These are phyloP conservation scores for Hexactinellida sp. DNA, from an alignment of 37 sponge, comb jelly and placozoan genomes.

Conservation along the genomic window DNA sequence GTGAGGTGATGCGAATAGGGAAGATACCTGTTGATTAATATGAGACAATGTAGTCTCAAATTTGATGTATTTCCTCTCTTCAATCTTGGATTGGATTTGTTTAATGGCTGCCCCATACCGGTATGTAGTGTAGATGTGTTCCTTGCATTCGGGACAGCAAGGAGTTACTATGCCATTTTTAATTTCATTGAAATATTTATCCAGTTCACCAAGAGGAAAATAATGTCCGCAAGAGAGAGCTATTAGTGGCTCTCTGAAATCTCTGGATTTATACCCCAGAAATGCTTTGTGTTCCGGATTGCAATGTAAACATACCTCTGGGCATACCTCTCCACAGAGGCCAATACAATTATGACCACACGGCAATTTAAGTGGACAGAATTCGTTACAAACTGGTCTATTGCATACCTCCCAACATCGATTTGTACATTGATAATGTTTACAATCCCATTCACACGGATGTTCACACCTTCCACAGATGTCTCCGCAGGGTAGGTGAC, in stretches of 20 bases:
- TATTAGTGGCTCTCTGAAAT: neutral
- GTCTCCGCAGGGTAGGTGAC: slow-evolving; percentile 48
- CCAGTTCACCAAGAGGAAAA: neutral
- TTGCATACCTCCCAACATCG: slow-evolving; percentile 60
- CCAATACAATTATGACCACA: slow-evolving; percentile 80
- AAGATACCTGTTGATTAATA: neutral
- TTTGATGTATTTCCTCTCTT: neutral
- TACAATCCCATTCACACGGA: slow-evolving; percentile 64
- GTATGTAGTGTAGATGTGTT: neutral
- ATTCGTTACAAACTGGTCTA: slow-evolving; percentile 46
- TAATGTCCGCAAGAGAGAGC: neutral
- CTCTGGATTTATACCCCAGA: no score
- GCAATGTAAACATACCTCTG: slow-evolving; percentile 35
- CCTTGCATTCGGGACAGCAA: neutral
- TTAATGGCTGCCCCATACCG: neutral
- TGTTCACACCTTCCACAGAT: slow-evolving; percentile 48
- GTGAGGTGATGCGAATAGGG: neutral
- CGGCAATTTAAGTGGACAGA: slow-evolving; percentile 26
- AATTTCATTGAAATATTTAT: neutral
- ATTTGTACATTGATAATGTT: slow-evolving; percentile 45
- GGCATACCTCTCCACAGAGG: slow-evolving; percentile 77
- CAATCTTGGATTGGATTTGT: neutral
- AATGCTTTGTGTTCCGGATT: neutral
- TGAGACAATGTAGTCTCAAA: neutral
- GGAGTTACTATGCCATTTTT: neutral